Base-by-base conservation (phyloP, 2,888 invertebrate species). In the Resseliella maxima region DNA sequence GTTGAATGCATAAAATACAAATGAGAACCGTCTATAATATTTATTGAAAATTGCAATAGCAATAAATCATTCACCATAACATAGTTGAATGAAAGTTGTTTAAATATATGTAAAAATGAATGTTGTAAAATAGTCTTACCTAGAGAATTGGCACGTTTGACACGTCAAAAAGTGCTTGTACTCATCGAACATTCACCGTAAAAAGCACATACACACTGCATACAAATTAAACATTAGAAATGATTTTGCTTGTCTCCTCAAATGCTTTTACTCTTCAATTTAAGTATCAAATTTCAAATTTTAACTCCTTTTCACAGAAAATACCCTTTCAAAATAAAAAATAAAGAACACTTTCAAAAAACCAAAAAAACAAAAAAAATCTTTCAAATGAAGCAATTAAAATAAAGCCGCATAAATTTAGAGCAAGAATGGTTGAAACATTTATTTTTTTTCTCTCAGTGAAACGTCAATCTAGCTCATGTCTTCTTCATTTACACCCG, bases 161-260 rank as follows among this genome's bases (percentile, higher is more conserved):
- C 72, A 72, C 72, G 72, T 72, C 31, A 72, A 72, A 72, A 72
- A 72, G 72, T 72, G 72, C 72, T 72, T 72, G 72, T 1, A 15
- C 72, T 72, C 2, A 15, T 72, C 18, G 12, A 72, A 35, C 72
- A 72, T 72, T 72, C 72, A 35, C 72, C 72, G n/a, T 15, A 72
- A 35, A 72, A 72, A 72, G 72, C 72, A 72, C 72, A 72, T 72
- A 35, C 31, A 72, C 72, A 72, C 72, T 31, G 3, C 31, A 31
- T n/a, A 31, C 72, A 72, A 31, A 12, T n/a, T 72, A 35, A 72
- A 31, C 31, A 72, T 0, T 15, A 72, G 12, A 0, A 59, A 59
- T 15, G 5, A 1, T 6, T 24, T 59, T 24, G 24, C 59, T 59
- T 59, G n/a, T 59, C n/a, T 72, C 31, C 31, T 31, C 31, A 72